phyloP scores from a whole-genome alignment of 2,113 vertebrate species.

The Vidua macroura region DNA sequence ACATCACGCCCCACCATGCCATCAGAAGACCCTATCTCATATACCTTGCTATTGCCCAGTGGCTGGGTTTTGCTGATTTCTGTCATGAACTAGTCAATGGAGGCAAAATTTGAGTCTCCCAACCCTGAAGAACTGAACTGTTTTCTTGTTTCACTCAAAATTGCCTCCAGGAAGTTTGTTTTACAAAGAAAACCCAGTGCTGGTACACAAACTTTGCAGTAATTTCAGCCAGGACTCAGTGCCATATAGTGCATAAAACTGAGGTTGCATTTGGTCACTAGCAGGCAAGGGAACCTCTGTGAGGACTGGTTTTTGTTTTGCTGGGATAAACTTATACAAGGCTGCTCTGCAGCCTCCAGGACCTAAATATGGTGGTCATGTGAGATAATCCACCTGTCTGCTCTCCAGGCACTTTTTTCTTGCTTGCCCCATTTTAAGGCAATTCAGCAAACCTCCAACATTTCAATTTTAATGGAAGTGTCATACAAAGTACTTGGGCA shows the following conservation, averaged over 20 bases:
- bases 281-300: not conserved
- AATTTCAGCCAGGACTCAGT: not conserved
- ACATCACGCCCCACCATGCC: not conserved
- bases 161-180: not conserved
- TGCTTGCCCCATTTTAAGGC: not conserved
- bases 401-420: not conserved
- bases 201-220: not conserved
- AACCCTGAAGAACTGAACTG: not conserved
- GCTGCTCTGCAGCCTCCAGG: not conserved
- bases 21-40: not conserved
- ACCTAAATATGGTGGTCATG: not conserved
- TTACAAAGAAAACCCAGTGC: not conserved
- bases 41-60: not conserved
- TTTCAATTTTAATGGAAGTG: slow-evolving; percentile 8
- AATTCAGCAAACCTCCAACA: not conserved
- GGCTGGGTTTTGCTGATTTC: not conserved
- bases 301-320: not conserved
- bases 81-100: not conserved
- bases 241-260: not conserved
- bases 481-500: not conserved
- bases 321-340: not conserved
- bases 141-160: not conserved
- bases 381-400: accelerated
- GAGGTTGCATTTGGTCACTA: not conserved
- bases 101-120: not conserved